Base-by-base conservation (phyloP, 2,888 invertebrate species). In the Mongoloraphidia duomilia region DNA sequence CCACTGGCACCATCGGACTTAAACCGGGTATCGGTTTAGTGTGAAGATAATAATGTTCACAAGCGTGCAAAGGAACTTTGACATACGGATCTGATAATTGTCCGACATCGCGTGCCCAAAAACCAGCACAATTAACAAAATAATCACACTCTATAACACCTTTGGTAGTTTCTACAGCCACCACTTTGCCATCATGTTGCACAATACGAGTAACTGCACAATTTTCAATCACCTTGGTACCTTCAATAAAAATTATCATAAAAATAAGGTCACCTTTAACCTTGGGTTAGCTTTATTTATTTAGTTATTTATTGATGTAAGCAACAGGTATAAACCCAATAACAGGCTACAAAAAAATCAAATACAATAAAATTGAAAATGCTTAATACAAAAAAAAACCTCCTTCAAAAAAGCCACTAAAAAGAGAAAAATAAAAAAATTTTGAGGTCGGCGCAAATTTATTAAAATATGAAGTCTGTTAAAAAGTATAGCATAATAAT, bases 51-150 rank as follows among this genome's bases (percentile, higher is more conserved):
- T 93, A 91, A 70, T 95, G 94, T 64, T 94, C 92, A 54, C 91
- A 92, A 0, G 94, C 84, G 66, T 94, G 83, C 9, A 95, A 70
- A 0, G 95, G 95, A 35, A 88, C 83, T 66, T 90, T 89, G 1
- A 96, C 90, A 61, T 79, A 77, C 2, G 93, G 93, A 50, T 81
- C 77, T 26, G 91, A 85, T 53, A 87, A 66, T 61, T 88, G 85
- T 8, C 94, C 95, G 42, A 95, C 80, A 65, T 84, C 82, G 55
- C 93, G 76, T 0, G 93, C 90, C 93, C 94, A 95, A 70, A 93
- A 89, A 9, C 97, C 97, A 26, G 89, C 86, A 64, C 92, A 91
- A 69, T 97, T 97, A 34, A 98, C 88, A 68, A 97, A 96, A 65
- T 82, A 85, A 57, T 92, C 81, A 66, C 95, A 95, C 53, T 84